phyloP scores from a whole-genome alignment of 1,140 invertebrate species.

The Medauroidea extradentata region DNA sequence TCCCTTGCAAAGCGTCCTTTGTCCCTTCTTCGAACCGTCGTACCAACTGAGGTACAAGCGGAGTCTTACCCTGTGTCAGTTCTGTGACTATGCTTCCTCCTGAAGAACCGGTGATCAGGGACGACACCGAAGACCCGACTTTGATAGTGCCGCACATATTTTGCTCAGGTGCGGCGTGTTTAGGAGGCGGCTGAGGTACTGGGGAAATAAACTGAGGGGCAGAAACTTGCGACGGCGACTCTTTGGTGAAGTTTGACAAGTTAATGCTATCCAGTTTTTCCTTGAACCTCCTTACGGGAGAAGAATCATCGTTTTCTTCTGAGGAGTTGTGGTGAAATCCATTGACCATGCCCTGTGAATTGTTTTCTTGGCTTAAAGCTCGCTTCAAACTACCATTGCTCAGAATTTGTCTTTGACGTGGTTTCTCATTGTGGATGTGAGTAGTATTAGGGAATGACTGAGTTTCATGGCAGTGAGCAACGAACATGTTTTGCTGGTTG shows the following conservation, averaged over 20 bases:
- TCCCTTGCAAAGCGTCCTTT: constrained; percentile 42
- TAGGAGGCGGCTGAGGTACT: too few relatives aligned
- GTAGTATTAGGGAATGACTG: too few relatives aligned
- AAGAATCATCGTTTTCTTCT: neutral
- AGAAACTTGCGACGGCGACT: too few relatives aligned
- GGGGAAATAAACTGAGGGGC: too few relatives aligned
- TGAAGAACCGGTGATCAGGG: constrained; percentile 48
- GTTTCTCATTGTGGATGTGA: neutral
- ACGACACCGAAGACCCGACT: constrained; percentile 54
- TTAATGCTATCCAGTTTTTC: constrained; percentile 2
- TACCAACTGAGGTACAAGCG: constrained; percentile 31
- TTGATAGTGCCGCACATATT: constrained; percentile 3
- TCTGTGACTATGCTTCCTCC: constrained; percentile 14
- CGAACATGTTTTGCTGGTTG: too few relatives aligned
- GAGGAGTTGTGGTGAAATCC: neutral
- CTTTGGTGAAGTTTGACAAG: neutral
- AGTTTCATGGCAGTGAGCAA: too few relatives aligned
- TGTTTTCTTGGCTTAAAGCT: neutral
- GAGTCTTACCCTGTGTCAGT: neutral
- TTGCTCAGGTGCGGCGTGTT: neutral
- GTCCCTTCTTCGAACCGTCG: constrained; percentile 24
- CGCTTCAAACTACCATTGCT: constrained; percentile 12
- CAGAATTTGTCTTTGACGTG: constrained; percentile 10
- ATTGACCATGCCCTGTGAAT: neutral
- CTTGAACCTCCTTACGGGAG: neutral